These are phyloP conservation scores for Gibbula magus DNA, from an alignment of 2,888 invertebrate species.

Conservation along the genomic window DNA sequence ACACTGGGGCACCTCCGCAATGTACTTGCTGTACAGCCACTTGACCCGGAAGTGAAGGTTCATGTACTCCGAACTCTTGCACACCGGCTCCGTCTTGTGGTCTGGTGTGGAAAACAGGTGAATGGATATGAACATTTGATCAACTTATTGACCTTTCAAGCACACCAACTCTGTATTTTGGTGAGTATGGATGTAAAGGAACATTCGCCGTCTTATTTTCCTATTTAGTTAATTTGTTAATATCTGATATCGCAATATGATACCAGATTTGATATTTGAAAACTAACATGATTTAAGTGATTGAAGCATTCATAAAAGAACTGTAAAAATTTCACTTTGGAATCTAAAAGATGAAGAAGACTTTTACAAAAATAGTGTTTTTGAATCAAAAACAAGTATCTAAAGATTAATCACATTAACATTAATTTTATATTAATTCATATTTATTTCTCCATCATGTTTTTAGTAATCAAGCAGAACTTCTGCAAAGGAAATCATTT, in stretches of 20 bases:
- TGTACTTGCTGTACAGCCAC: constrained; percentile 98
- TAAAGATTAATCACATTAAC: not conserved
- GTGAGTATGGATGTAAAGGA: too few species aligned
- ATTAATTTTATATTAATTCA: too few species aligned
- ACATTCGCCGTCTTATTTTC: too few species aligned
- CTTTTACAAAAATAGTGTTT: too few species aligned
- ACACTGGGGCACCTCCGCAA: constrained; percentile 96
- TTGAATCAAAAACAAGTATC: too few species aligned
- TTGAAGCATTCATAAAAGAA: not conserved
- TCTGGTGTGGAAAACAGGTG: constrained; percentile 78
- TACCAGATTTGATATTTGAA: not conserved
- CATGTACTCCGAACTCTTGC: constrained; percentile 99
- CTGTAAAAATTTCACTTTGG: not conserved
- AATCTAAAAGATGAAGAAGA: not conserved
- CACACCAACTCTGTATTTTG: too few species aligned
- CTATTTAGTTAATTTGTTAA: not conserved
- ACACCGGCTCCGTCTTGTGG: constrained; percentile 93
- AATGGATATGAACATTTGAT: too few species aligned
- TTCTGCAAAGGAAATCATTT: not conserved
- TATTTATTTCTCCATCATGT: too few species aligned
- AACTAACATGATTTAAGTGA: not conserved
- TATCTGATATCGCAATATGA: not conserved
- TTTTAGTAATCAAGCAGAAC: not conserved
- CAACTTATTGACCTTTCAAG: too few species aligned
- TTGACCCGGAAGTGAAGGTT: constrained; percentile 99